Conservation (phyloP, 2,113 vertebrate genomes). For the Lampris incognitus region DNA sequence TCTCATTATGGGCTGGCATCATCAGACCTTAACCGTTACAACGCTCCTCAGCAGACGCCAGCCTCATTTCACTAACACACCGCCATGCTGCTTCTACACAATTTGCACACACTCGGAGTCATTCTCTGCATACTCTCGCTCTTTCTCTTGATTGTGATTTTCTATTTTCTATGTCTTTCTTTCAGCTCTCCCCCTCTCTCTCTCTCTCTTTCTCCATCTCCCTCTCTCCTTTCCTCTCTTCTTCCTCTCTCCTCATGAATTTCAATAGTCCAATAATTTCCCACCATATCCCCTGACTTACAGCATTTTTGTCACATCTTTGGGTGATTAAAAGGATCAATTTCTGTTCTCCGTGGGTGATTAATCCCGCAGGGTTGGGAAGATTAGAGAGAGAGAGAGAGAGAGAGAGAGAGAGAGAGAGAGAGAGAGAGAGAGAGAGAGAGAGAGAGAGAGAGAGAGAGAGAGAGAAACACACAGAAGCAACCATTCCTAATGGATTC, state of each 20-base stretch:
- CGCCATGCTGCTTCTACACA: constrained; percentile 17
- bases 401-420: constrained; percentile 45
- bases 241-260: constrained; percentile 49
- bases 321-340: constrained; percentile 79
- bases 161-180: constrained; percentile 35
- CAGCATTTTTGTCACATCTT: constrained; percentile 73
- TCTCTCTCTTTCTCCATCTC: not conserved
- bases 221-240: constrained; percentile 15
- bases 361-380: constrained; percentile 77
- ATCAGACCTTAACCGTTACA: constrained; percentile 70
- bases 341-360: constrained; percentile 75
- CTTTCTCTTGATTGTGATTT: constrained; percentile 43
- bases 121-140: not conserved
- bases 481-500: constrained; percentile 73
- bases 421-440: constrained; percentile 47
- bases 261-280: constrained; percentile 74
- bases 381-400: constrained; percentile 68
- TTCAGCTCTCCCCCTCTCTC: constrained; percentile 5
- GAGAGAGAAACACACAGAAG: constrained; percentile 20
- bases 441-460: constrained; percentile 15
- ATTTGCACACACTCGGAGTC: constrained; percentile 31
- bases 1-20: constrained; percentile 76
- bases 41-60: constrained; percentile 39
- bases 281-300: constrained; percentile 62
- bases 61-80: constrained; percentile 41